Evolutionary conservation across 2,797 vertebrate species (phyloP).

Genomic region (Micrastur ruficollis): DNA sequence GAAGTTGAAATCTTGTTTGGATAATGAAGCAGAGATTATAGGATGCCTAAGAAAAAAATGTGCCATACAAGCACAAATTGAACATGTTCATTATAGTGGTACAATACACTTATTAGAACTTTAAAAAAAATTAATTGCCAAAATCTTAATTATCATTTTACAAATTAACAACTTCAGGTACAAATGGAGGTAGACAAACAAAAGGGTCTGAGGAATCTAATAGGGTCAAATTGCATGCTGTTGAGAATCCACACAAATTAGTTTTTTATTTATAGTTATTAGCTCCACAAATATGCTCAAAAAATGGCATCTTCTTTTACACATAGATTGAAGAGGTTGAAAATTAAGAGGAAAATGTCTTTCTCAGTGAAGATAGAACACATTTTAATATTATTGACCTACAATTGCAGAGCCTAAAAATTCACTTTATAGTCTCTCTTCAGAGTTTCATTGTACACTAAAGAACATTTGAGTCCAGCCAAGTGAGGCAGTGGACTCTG

Average conservation of each 20-base stretch:
- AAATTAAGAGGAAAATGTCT: background rate
- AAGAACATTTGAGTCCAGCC: background rate
- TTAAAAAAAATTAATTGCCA: background rate
- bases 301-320: background rate
- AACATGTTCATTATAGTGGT: background rate
- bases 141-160: slow-evolving; percentile 41
- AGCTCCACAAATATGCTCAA: background rate
- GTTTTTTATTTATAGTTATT: background rate
- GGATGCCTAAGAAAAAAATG: slow-evolving; percentile 62
- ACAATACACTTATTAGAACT: slow-evolving; percentile 30
- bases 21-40: slow-evolving; percentile 77
- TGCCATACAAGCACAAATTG: slow-evolving; percentile 35
- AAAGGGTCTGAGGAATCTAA: background rate
- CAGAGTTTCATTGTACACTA: background rate
- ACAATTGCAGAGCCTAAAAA: background rate
- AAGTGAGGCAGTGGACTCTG: background rate
- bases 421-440: background rate
- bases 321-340: background rate
- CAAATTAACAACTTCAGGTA: slow-evolving; percentile 21
- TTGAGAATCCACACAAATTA: background rate
- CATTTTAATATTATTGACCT: background rate
- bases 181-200: background rate
- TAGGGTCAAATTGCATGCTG: background rate
- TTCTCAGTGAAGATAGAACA: background rate
- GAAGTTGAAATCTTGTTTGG: slow-evolving; percentile 72